Evolutionary conservation across 2,113 vertebrate species (phyloP), one percentile per base, ranked within the genome.

Genomic region (Noturus placidus): DNA sequence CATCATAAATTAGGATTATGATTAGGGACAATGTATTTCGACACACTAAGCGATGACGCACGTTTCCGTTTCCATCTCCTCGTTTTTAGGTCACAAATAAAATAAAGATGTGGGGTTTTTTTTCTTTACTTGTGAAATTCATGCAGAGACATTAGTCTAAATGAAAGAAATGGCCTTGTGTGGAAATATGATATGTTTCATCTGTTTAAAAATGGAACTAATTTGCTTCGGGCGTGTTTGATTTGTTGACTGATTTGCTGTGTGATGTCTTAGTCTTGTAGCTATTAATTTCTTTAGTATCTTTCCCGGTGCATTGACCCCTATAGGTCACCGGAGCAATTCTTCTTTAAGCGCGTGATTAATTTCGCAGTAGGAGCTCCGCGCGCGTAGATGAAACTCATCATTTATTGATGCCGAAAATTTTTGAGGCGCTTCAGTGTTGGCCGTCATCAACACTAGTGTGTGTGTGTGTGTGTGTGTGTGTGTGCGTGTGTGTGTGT

Each of bases 321-420:
- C 65, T 70, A 78, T 88, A 94, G 93, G 94, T 95, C 94, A 94
- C 92, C 86, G 90, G 91, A 92, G 94, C 93, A 93, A 93, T 95
- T 94, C 89, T 93, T 94, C 94, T 93, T 82, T 94, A 91, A 94
- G 94, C 93, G 94, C 94, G 91, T 94, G 94, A 95, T 96, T 95
- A 95, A 94, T 95, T 95, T 94, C 95, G 94, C 95, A 93, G 94
- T 92, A 92, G 94, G 92, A 89, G 90, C 91, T 93, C 88, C 86
- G 89, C 87, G 59, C 86, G 85, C 86, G 81, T 86, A 82, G 67
- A 88, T 87, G 85, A 94, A 91, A 91, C 89, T 92, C 92, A 89
- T 93, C 91, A 93, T 92, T 91, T 93, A 92, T 92, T 93, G 91
- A 88, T 82, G 78, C 89, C 63, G 79, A 61, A 69, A 6, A 57